Evolutionary conservation across 2,797 vertebrate genomes (phyloP).

Genomic region (Setipinna tenuifilis): DNA sequence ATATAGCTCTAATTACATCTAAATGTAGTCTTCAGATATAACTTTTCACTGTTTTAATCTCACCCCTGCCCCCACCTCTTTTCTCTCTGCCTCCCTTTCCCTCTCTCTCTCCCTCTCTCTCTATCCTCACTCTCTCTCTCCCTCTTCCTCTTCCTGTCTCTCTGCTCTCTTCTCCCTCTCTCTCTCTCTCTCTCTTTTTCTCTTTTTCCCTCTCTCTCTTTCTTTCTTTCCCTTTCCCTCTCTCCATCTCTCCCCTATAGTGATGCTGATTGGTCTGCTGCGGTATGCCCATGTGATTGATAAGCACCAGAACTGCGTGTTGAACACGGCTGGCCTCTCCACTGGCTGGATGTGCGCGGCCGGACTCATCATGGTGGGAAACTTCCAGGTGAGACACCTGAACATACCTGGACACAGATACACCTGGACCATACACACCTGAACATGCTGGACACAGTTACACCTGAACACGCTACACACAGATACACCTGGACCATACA

Average conservation of each 20-base stretch:
- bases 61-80: no score
- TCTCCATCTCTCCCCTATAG: slow-evolving; percentile 53
- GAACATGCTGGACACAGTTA: background rate
- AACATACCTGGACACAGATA: no score
- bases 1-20: no score
- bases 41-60: no score
- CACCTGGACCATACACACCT: background rate
- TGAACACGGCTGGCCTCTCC: slow-evolving; percentile 83
- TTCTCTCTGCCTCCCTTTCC: background rate
- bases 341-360: slow-evolving; percentile 84
- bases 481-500: background rate
- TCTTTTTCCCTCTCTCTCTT: background rate
- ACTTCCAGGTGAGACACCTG: slow-evolving; percentile 80
- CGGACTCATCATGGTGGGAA: slow-evolving; percentile 87
- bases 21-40: no score
- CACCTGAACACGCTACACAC: no score
- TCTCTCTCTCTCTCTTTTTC: background rate
- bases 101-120: background rate
- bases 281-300: slow-evolving; percentile 85
- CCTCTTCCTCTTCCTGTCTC: background rate
- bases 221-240: background rate
- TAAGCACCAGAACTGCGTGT: slow-evolving; percentile 79
- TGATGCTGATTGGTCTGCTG: slow-evolving; percentile 83
- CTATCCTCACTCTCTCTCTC: no score
- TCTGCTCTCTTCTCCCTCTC: background rate